A percentile compares a stretch with the other conserved stretches of the same genome.
Conservation (phyloP, 2,113 vertebrate genomes). For the Lophura nycthemera region DNA sequence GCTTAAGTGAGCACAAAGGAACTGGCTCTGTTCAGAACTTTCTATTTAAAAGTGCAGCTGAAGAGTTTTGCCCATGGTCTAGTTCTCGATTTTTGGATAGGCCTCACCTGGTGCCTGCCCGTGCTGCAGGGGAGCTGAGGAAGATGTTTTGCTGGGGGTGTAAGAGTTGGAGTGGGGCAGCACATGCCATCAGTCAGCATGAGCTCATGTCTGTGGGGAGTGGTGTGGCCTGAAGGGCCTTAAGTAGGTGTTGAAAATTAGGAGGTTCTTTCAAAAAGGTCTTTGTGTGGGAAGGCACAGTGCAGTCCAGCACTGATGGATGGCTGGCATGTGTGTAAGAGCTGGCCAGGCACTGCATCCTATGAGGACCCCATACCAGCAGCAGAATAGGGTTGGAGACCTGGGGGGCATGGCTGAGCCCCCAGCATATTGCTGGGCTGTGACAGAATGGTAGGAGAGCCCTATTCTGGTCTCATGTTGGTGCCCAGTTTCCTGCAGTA, state of each 20-base stretch:
- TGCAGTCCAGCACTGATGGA: not conserved
- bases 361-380: rapidly evolving
- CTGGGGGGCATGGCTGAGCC: not conserved
- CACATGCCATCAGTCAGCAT: constrained; percentile 51
- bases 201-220: constrained; percentile 74
- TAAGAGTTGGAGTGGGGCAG: constrained; percentile 45
- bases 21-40: not conserved
- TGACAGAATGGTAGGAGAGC: not conserved
- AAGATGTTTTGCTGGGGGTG: not conserved
- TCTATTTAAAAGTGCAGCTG: rapidly evolving
- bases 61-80: not conserved
- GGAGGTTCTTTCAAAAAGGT: constrained; percentile 63
- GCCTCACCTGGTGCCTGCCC: rapidly evolving
- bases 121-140: not conserved
- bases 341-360: rapidly evolving
- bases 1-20: not conserved
- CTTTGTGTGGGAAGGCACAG: not conserved
- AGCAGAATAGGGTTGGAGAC: rapidly evolving
- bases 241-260: constrained; percentile 78
- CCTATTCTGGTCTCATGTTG: not conserved
- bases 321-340: not conserved
- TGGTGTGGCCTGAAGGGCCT: constrained; percentile 50
- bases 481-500: not conserved
- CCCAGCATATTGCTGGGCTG: rapidly evolving
- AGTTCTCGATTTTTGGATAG: not conserved